A percentile compares a stretch with the other conserved stretches of the same genome.
phyloP scores from a whole-genome alignment of 2,797 vertebrate genomes.

The Benthosema pterotum region DNA sequence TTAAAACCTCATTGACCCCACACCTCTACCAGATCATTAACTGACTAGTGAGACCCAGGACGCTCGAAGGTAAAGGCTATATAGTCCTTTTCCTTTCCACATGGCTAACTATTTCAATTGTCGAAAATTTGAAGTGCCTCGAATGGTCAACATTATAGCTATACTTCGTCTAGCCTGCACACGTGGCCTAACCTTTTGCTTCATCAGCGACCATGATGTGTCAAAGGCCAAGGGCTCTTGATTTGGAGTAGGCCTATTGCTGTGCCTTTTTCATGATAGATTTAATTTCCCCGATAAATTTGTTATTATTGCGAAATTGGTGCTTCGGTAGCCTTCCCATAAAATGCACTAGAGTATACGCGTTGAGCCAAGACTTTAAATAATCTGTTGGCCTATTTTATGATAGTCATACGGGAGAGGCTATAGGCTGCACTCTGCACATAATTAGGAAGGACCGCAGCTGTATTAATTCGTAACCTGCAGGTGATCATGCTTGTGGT shows the following conservation, averaged over 20 bases:
- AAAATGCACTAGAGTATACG: background rate
- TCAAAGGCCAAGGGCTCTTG: conserved; percentile 40
- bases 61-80: background rate
- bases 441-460: no score
- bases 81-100: no score
- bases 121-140: background rate
- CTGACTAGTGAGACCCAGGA: background rate
- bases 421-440: background rate
- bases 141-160: no score
- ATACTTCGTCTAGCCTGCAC: no score
- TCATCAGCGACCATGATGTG: conserved; percentile 12
- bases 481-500: no score
- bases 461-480: no score
- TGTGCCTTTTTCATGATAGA: conserved; percentile 18
- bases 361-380: background rate
- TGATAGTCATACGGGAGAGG: no score
- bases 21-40: background rate
- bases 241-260: conserved; percentile 15
- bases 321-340: conserved; percentile 1
- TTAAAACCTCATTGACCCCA: background rate
- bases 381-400: no score
- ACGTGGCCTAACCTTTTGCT: conserved; percentile 34
- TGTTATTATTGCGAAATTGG: background rate
- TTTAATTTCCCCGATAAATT: conserved; percentile 16
- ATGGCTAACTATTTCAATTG: conserved; percentile 5